phyloP scores from a whole-genome alignment of 1,140 invertebrate species.

The Achatina immaculata region DNA sequence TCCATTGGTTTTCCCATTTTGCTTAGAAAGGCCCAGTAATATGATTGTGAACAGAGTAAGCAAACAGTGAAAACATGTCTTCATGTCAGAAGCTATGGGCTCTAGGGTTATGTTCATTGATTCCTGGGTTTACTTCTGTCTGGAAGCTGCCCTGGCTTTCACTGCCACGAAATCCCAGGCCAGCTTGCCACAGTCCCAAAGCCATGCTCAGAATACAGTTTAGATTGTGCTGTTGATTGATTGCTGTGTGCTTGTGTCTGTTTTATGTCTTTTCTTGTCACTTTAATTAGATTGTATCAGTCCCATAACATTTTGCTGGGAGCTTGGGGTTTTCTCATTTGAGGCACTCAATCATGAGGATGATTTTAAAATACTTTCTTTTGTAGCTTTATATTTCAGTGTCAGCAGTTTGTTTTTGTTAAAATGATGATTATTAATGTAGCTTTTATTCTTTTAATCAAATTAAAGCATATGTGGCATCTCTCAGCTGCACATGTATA shows the following conservation, averaged over 20 bases:
- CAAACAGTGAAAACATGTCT: conserved; percentile 14
- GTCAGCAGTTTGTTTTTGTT: not conserved
- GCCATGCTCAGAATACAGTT: conserved; percentile 20
- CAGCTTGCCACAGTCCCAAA: not conserved
- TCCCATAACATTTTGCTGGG: not conserved
- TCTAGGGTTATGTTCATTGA: not conserved
- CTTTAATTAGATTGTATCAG: conserved; percentile 5
- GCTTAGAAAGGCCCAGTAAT: not conserved
- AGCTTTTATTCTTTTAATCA: not conserved
- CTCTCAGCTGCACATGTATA: not conserved
- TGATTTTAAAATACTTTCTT: too few species aligned
- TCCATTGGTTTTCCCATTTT: not conserved
- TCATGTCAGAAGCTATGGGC: conserved; percentile 16
- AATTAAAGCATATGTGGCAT: not conserved
- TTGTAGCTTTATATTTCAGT: not conserved
- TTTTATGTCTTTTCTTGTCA: not conserved
- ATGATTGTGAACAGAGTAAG: not conserved
- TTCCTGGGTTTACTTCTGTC: conserved; percentile 1
- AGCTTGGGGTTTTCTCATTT: not conserved
- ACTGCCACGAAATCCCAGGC: not conserved
- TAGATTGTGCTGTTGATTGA: not conserved
- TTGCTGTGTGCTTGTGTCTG: conserved; percentile 6
- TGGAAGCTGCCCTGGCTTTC: not conserved
- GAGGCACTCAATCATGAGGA: not conserved
- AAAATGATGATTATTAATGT: not conserved